Evolutionary conservation across 2,888 invertebrate species (phyloP).

Genomic region (Caenorhabditis sulstoni): DNA sequence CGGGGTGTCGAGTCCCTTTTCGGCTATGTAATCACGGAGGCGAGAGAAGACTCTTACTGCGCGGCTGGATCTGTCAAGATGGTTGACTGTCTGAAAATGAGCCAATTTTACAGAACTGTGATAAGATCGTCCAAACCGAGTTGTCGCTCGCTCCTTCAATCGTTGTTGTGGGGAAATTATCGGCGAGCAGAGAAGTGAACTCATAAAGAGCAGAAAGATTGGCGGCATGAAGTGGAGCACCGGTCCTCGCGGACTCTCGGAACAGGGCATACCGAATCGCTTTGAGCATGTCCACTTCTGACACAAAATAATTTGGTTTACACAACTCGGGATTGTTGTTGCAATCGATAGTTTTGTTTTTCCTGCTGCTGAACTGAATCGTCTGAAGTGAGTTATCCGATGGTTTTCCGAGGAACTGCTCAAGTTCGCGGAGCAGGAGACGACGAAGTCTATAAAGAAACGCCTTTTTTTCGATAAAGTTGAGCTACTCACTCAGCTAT

Average conservation of each 20-base stretch:
- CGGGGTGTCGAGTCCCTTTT: slow-evolving; percentile 66
- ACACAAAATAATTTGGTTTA: slow-evolving; percentile 73
- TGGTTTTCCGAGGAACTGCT: slow-evolving; percentile 67
- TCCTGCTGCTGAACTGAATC: slow-evolving; percentile 66
- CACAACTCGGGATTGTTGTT: slow-evolving; percentile 72
- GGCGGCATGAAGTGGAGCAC: slow-evolving; percentile 70
- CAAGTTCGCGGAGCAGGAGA: slow-evolving; percentile 74
- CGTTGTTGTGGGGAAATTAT: slow-evolving; percentile 69
- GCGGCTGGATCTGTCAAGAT: slow-evolving; percentile 65
- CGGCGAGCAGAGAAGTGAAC: slow-evolving; percentile 75
- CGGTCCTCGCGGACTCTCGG: slow-evolving; percentile 69
- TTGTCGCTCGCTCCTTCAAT: slow-evolving; percentile 51
- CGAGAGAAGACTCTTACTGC: slow-evolving; percentile 68
- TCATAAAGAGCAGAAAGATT: slow-evolving; percentile 77
- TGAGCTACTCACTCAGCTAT: slow-evolving; percentile 77
- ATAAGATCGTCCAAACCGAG: slow-evolving; percentile 11
- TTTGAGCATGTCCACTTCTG: slow-evolving; percentile 79
- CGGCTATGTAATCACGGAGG: slow-evolving; percentile 74
- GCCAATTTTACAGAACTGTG: background rate
- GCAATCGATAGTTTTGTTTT: slow-evolving; percentile 68
- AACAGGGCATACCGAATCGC: slow-evolving; percentile 74
- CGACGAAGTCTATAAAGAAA: slow-evolving; percentile 71
- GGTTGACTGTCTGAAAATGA: slow-evolving; percentile 57
- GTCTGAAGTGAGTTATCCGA: slow-evolving; percentile 49
- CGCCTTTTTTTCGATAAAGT: background rate